These are phyloP conservation scores for Volucella inflata DNA, from an alignment of 2,888 invertebrate species.

Conservation along the genomic window DNA sequence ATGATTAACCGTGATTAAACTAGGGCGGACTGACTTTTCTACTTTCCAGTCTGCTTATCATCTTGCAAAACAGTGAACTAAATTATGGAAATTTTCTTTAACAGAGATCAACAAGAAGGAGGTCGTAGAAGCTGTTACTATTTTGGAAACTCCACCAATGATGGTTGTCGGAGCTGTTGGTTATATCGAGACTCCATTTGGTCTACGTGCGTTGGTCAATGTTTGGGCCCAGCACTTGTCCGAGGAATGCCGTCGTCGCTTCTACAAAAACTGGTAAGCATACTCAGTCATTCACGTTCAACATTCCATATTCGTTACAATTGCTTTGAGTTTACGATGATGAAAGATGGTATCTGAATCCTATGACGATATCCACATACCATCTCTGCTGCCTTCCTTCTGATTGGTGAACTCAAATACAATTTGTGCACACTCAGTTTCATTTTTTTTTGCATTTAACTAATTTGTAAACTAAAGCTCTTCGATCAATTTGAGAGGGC, in stretches of 20 bases:
- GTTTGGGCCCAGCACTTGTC: slow-evolving; percentile 99
- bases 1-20: slow-evolving; percentile 83
- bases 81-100: slow-evolving; percentile 78
- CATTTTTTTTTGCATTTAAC: slow-evolving; percentile 39
- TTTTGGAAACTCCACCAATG: slow-evolving; percentile 99
- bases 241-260: slow-evolving; percentile 98
- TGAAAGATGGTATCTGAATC: slow-evolving; percentile 83
- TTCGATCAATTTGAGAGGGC: slow-evolving; percentile 90
- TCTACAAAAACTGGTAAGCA: slow-evolving; percentile 99
- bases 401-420: slow-evolving; percentile 77
- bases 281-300: not conserved
- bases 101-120: slow-evolving; percentile 99
- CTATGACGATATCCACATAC: slow-evolving; percentile 80
- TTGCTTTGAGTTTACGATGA: slow-evolving; percentile 78
- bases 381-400: slow-evolving; percentile 84
- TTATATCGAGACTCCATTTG: slow-evolving; percentile 99
- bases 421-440: slow-evolving; percentile 43
- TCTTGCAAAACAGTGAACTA: slow-evolving; percentile 3
- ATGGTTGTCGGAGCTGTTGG: slow-evolving; percentile 98
- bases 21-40: slow-evolving; percentile 84
- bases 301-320: slow-evolving; percentile 15
- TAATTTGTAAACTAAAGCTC: slow-evolving; percentile 83
- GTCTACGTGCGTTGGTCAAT: slow-evolving; percentile 96
- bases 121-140: slow-evolving; percentile 99
- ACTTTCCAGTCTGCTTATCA: not conserved